These are phyloP conservation scores for Catostylus mosaicus DNA, from an alignment of 30 jellyfish, hydroid and myxozoan genomes.

Conservation along the genomic window DNA sequence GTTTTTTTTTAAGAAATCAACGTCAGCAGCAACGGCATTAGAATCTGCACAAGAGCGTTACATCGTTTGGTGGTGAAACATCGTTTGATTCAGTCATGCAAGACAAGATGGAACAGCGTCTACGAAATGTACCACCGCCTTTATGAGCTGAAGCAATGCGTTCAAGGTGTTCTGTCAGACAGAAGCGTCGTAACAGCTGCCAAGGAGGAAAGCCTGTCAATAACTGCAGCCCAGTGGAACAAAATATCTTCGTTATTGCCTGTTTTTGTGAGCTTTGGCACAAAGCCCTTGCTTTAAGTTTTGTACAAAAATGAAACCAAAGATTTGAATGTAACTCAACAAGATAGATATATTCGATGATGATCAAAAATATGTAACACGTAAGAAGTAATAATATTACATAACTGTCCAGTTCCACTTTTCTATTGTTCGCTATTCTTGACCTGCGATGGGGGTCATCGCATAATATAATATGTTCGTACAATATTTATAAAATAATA, in stretches of 20 bases:
- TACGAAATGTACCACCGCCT: constrained; percentile 49
- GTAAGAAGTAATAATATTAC: background rate
- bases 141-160: constrained; percentile 43
- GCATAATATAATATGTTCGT: background rate
- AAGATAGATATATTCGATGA: too few species aligned
- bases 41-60: constrained; percentile 17
- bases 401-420: background rate
- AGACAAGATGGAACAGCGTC: constrained; percentile 72
- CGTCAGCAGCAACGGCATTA: constrained; percentile 52
- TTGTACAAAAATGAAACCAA: background rate
- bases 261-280: background rate
- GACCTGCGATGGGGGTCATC: background rate
- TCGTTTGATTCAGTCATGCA: constrained; percentile 43
- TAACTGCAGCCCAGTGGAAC: constrained; percentile 54
- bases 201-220: constrained; percentile 27
- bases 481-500: background rate
- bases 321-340: background rate
- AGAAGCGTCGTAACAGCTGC: constrained; percentile 4
- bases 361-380: background rate
- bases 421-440: background rate
- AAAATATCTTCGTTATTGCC: constrained; percentile 36
- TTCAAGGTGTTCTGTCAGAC: constrained; percentile 34
- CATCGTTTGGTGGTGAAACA: constrained; percentile 41
- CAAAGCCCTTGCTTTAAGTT: background rate
- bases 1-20: too few species aligned